Percentiles rank a stretch among this genome's conserved stretches.
Evolutionary conservation across 2,113 vertebrate species (phyloP).

Genomic region (Otolemur garnettii): DNA sequence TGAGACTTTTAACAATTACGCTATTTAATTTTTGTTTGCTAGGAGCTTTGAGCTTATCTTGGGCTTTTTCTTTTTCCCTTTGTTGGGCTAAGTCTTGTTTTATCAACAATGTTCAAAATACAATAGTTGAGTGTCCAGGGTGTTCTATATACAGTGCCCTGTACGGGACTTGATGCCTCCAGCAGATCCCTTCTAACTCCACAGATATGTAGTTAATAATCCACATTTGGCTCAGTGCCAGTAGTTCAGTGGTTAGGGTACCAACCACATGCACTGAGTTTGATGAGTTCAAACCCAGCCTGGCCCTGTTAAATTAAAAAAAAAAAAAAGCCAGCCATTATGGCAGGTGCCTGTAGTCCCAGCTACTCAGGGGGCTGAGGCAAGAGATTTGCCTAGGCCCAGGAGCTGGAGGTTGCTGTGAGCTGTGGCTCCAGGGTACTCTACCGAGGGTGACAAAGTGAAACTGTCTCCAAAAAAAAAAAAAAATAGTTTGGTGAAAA

Average conservation of each 20-base stretch:
- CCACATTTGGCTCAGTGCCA: background rate
- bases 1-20: background rate
- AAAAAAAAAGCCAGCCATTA: no score
- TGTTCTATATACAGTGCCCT: background rate
- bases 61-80: background rate
- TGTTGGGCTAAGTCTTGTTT: background rate
- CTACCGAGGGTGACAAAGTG: no score
- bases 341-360: no score
- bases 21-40: constrained; percentile 13
- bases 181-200: background rate
- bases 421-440: no score
- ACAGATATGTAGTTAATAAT: background rate
- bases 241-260: no score
- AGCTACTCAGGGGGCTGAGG: no score
- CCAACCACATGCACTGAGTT: no score
- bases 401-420: no score
- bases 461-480: background rate
- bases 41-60: background rate
- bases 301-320: no score
- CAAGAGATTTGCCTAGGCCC: no score
- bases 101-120: constrained; percentile 42
- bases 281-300: no score
- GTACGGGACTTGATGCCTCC: background rate
- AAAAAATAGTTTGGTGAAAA: background rate
- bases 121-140: background rate